Evolutionary conservation across 2,113 vertebrate species (phyloP).

Genomic region (Anarhynchus alexandrinus): DNA sequence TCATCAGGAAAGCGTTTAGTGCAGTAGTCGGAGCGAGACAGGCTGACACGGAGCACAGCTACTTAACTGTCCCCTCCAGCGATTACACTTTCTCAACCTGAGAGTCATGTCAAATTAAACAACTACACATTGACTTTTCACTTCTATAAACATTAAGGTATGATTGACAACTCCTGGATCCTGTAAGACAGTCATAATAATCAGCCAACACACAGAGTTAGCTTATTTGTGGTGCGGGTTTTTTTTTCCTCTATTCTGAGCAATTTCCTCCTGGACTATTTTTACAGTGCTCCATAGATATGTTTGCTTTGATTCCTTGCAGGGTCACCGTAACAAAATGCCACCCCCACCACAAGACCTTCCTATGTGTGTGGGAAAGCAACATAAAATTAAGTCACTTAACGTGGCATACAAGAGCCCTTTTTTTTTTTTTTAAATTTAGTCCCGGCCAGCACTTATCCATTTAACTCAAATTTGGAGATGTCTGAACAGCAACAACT

Average conservation of each 20-base stretch:
- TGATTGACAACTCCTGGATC: constrained; percentile 76
- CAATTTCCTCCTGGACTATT: not conserved
- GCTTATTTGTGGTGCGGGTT: not conserved
- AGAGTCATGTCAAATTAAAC: constrained; percentile 81
- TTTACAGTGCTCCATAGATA: not conserved
- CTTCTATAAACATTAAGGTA: constrained; percentile 74
- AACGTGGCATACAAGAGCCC: not conserved
- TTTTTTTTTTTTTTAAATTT: not conserved
- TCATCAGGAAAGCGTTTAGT: constrained; percentile 81
- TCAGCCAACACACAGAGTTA: not conserved
- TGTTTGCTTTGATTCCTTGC: not conserved
- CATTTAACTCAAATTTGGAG: not conserved
- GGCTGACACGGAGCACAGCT: constrained; percentile 76
- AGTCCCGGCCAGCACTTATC: not conserved
- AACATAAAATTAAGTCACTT: not conserved
- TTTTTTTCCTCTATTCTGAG: not conserved
- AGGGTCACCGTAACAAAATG: not conserved
- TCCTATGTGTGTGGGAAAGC: not conserved
- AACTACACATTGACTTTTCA: constrained; percentile 80
- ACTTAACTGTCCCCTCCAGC: constrained; percentile 82
- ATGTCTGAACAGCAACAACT: not conserved
- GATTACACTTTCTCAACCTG: constrained; percentile 71
- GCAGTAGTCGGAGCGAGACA: constrained; percentile 71
- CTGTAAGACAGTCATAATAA: constrained; percentile 33
- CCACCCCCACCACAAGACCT: rapidly evolving